Base-by-base conservation (phyloP, 2,797 vertebrate species). In the Phataginus tricuspis region DNA sequence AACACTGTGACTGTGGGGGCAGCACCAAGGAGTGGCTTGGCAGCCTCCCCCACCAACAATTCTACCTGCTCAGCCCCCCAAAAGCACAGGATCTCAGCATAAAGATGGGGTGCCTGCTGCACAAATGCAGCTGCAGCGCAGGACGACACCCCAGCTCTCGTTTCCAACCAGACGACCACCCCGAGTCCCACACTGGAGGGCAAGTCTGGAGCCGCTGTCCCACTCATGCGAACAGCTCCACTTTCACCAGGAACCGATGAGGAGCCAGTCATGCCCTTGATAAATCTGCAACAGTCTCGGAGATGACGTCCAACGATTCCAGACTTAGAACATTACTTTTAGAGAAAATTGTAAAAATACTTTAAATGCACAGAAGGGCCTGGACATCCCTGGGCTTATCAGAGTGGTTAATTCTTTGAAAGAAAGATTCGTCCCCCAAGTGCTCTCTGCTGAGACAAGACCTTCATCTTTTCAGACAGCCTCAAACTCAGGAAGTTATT, bases 1-100 rank as follows among this genome's bases (percentile, higher is more conserved):
- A 39, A 49, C 19, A 29, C 7, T 0, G 29, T 2, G 19, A 23
- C 0, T 0, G 4, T 1, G 27, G 80, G 1, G 21, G 37, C 16
- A 4, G 37, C 0, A 2, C 78, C 49, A 4, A 1, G n/a, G 0
- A 3, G 18, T 19, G 64, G 69, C 16, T 27, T 4, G 4, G 37
- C 27, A 7, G 9, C 29, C 37, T 39, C 59, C 29, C 8, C 13
- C 21, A 21, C 2, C 6, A 19, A 2, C 2, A 18, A 23, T 34
- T 15, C 14, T 19, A 15, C 13, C 15, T 4, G 21, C 18, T 34
- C 6, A 29, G 37, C 19, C 31, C 53, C 39, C 13, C 4, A 66
- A 34, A 71, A 57, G 51, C 31, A 21, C 2, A 39, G 19, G 4
- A 4, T 37, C 13, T 11, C 7, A 29, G 19, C 42, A 45, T 45